Conservation (phyloP, 2,797 vertebrate species). For the Champsocephalus esox region DNA sequence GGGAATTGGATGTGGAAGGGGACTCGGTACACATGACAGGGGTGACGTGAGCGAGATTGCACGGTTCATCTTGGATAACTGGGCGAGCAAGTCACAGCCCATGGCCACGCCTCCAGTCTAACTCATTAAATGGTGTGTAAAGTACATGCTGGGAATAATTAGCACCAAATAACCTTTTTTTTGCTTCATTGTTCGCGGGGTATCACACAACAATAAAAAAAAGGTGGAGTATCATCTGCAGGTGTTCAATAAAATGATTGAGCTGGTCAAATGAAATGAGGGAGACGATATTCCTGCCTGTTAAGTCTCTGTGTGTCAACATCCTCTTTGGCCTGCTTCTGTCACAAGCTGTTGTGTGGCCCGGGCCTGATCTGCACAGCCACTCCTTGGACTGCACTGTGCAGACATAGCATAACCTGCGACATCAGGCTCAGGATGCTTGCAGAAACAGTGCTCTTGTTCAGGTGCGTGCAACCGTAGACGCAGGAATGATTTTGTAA, state of each 20-base stretch:
- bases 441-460: constrained; percentile 45
- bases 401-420: constrained; percentile 68
- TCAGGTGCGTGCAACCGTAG: constrained; percentile 55
- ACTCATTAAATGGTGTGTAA: constrained; percentile 81
- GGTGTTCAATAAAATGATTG: constrained; percentile 49
- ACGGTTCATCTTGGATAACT: constrained; percentile 79
- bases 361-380: constrained; percentile 75
- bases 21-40: constrained; percentile 73
- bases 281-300: constrained; percentile 72
- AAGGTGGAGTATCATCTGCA: constrained; percentile 48
- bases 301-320: constrained; percentile 75
- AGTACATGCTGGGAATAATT: constrained; percentile 80
- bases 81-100: constrained; percentile 71
- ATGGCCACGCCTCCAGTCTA: constrained; percentile 72
- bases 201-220: constrained; percentile 34
- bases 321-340: constrained; percentile 85
- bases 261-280: constrained; percentile 47
- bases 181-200: constrained; percentile 53
- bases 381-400: constrained; percentile 61
- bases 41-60: constrained; percentile 76
- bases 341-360: constrained; percentile 83
- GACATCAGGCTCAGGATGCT: constrained; percentile 56
- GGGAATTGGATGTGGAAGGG: constrained; percentile 69
- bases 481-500: constrained; percentile 47
- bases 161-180: constrained; percentile 68